Evolutionary conservation across 2,797 vertebrate species (phyloP).

Genomic region (Microhierax caerulescens): DNA sequence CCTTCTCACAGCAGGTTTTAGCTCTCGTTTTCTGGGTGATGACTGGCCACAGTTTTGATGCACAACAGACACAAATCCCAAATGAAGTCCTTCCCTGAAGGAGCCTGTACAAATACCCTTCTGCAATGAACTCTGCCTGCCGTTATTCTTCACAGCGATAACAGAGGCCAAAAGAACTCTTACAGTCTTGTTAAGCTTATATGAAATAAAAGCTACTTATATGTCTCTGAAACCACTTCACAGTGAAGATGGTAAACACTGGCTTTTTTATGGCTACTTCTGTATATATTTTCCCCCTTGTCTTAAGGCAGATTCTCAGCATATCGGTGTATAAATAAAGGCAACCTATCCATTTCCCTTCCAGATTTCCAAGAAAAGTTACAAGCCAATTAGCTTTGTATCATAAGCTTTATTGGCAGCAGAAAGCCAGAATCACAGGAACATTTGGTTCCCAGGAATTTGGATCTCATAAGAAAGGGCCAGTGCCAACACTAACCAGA

Average conservation of each 20-base stretch:
- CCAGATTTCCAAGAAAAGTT: conserved; percentile 76
- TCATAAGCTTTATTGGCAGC: conserved; percentile 77
- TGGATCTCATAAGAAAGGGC: conserved; percentile 65
- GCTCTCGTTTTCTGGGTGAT: not conserved
- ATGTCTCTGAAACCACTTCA: not conserved
- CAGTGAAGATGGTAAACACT: not conserved
- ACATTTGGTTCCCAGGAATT: conserved; percentile 80
- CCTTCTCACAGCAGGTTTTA: not conserved
- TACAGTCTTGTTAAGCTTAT: not conserved
- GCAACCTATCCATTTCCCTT: conserved; percentile 64
- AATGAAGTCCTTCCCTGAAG: not conserved
- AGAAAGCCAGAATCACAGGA: conserved; percentile 75
- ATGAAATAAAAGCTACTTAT: not conserved
- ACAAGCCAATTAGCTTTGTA: conserved; percentile 77
- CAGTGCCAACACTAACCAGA: conserved; percentile 74
- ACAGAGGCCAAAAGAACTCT: not conserved
- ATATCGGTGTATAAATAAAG: conserved; percentile 42
- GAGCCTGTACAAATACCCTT: not conserved
- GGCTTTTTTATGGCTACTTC: not conserved
- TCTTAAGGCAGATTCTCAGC: not conserved
- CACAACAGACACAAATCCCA: not conserved
- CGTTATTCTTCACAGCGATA: not conserved
- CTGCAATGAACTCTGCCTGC: not conserved
- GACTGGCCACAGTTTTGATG: not conserved
- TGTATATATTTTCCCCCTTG: not conserved